Evolutionary conservation across 2,113 vertebrate species (phyloP).

Genomic region (Pangasianodon gigas): DNA sequence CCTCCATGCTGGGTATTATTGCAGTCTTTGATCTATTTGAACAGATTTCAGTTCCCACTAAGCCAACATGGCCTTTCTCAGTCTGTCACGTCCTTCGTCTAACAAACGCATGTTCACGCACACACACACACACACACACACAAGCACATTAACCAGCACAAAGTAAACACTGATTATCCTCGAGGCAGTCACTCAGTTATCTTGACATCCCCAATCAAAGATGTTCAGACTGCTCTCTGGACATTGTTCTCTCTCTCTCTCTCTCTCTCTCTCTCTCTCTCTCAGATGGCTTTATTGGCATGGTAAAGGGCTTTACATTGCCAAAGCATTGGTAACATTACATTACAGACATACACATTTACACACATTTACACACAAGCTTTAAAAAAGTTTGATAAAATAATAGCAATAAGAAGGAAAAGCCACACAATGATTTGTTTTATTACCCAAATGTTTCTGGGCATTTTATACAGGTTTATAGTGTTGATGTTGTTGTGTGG

Average conservation of each 20-base stretch:
- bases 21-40: conserved; percentile 35
- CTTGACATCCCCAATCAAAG: conserved; percentile 13
- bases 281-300: too few species aligned
- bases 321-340: too few species aligned
- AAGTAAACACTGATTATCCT: conserved; percentile 18
- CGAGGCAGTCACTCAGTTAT: conserved; percentile 7
- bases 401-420: too few species aligned
- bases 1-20: not conserved
- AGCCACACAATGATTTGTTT: too few species aligned
- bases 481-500: too few species aligned
- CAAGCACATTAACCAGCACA: not conserved
- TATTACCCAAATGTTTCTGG: too few species aligned
- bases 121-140: conserved; percentile 21
- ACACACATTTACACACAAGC: too few species aligned
- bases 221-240: conserved; percentile 1
- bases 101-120: not conserved
- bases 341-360: too few species aligned
- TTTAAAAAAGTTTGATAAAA: too few species aligned
- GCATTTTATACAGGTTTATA: too few species aligned
- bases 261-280: conserved; percentile 23
- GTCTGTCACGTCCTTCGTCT: not conserved
- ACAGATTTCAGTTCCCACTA: conserved; percentile 28
- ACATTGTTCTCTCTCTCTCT: conserved; percentile 9
- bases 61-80: conserved; percentile 22
- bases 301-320: too few species aligned